Evolutionary conservation across 2,113 vertebrate species (phyloP).

Genomic region (Myiagra hebetior): DNA sequence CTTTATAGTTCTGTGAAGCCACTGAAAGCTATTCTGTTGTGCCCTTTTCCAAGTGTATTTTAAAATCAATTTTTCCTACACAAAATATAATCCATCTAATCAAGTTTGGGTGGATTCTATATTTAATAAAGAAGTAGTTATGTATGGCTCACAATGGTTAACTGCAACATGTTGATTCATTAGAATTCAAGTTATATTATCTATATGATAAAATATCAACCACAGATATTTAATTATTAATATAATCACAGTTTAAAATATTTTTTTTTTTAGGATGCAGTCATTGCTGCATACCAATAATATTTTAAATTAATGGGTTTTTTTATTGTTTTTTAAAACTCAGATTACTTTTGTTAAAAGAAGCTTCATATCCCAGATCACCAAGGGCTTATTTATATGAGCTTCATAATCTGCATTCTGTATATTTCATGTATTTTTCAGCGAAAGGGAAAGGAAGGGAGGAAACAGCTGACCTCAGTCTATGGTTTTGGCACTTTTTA

Average conservation of each 20-base stretch:
- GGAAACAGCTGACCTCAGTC: not conserved
- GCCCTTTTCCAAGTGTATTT: not conserved
- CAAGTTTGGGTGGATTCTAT: not conserved
- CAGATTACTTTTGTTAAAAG: not conserved
- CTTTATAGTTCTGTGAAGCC: not conserved
- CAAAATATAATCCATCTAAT: not conserved
- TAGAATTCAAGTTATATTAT: not conserved
- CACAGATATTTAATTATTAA: not conserved
- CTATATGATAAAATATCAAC: not conserved
- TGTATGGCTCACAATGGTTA: not conserved
- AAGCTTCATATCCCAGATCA: not conserved
- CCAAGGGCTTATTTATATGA: not conserved
- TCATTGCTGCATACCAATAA: not conserved
- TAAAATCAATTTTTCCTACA: not conserved
- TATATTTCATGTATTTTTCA: not conserved
- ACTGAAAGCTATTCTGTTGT: not conserved
- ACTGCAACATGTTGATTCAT: not conserved
- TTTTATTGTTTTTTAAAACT: not conserved
- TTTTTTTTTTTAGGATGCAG: not conserved
- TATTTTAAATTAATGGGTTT: not conserved
- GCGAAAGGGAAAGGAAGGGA: not conserved
- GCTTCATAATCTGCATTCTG: not conserved
- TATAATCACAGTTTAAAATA: not conserved
- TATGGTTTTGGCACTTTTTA: accelerated
- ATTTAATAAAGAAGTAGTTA: not conserved